Base-by-base conservation (phyloP, 2,888 invertebrate genomes). In the Drosophila rellima region DNA sequence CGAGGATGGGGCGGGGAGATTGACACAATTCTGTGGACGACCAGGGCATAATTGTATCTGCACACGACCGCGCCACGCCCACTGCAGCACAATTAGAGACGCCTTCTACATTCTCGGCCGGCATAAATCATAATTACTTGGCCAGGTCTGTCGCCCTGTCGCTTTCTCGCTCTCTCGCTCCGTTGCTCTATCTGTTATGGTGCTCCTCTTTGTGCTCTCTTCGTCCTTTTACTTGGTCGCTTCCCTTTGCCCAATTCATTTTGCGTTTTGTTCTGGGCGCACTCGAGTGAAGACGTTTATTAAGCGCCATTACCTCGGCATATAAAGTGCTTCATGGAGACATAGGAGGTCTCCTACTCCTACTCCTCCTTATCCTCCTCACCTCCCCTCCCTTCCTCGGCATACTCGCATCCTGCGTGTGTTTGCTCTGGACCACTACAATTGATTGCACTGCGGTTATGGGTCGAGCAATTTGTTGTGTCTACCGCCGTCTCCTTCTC, bases 101-200 rank as follows among this genome's bases (percentile, higher is more conserved):
- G 78, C 83, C 74, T 70, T 57, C 67, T 70, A 78, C 81, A 81
- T 81, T 80, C 84, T 78, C 68, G 62, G 57, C 50, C 64, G 59
- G 81, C 84, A 81, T 81, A 81, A 81, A 81, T 81, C 81, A 81
- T 81, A 81, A 81, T 83, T 81, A 81, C 81, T 83, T 72, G 80
- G 65, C 48, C 76, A 40, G 26, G 10, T 23, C 59, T 57, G 59
- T 52, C 45, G 56, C 37, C 13, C 52, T 47, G 20, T 39, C 15
- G 50, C 48, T 20, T 15, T 37, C 17, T 15, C 13, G 6, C 26
- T 26, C 26, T 17, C 11, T 13, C 23, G 7, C 29, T 45, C 54
- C 20, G 37, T 11, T 4, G 7, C 20, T 15, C 48, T 39, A 26
- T 29, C 39, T 18, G 37, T 8, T 17, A 7, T 29, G 8, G 10